Evolutionary conservation across 2,888 invertebrate genomes (phyloP).

Genomic region (Hemistola chrysoprasaria): DNA sequence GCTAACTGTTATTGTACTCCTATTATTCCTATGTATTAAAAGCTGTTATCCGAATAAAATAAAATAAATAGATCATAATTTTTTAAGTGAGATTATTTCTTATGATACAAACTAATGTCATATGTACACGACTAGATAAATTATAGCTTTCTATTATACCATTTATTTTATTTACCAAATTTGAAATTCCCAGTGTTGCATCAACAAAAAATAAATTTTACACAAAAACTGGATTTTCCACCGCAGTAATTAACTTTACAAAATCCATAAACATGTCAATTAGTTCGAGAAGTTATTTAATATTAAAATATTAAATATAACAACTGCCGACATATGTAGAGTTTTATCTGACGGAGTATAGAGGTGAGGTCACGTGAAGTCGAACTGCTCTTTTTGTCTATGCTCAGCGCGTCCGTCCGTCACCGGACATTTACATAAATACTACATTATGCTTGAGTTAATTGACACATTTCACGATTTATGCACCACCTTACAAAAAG

Average conservation of each 20-base stretch:
- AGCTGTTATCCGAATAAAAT: too few species aligned
- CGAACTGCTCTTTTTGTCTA: constrained; percentile 59
- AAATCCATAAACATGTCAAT: constrained; percentile 21
- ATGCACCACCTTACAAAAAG: constrained; percentile 57
- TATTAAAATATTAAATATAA: too few species aligned
- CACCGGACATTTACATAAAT: constrained; percentile 73
- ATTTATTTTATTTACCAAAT: too few species aligned
- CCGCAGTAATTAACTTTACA: constrained; percentile 9
- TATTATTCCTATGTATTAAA: too few species aligned
- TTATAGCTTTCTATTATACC: too few species aligned
- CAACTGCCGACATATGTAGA: constrained; percentile 12
- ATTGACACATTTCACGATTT: constrained; percentile 80
- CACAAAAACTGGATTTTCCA: neutral
- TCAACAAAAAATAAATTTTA: too few species aligned
- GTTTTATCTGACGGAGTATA: constrained; percentile 51
- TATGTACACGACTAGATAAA: too few species aligned
- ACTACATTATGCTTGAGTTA: constrained; percentile 76
- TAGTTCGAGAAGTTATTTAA: constrained; percentile 10
- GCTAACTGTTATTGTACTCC: too few species aligned
- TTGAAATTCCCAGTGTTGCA: too few species aligned
- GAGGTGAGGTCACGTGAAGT: constrained; percentile 42
- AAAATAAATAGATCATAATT: too few species aligned
- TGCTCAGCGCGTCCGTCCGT: constrained; percentile 46
- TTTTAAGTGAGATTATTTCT: too few species aligned
- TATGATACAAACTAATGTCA: too few species aligned